Evolutionary conservation across 2,888 invertebrate species (phyloP), one percentile per base, ranked within the genome.

Genomic region (Sisyra terminalis): DNA sequence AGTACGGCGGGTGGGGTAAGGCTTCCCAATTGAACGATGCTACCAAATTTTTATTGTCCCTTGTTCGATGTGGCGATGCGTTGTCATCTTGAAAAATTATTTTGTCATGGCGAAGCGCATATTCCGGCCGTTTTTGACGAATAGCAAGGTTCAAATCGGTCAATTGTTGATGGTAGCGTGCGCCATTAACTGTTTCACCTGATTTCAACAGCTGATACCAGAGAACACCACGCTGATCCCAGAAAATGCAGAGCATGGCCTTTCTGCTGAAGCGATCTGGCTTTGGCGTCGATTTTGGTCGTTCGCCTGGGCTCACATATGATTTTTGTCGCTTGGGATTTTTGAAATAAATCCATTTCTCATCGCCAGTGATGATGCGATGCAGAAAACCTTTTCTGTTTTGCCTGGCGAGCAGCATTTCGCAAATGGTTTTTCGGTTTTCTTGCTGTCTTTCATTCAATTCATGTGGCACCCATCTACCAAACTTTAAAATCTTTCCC

Each of bases 131-230:
- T 39, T 39, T 39, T 39, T 39, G 13, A 16, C n/a, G 39, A 10
- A 39, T n/a, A n/a, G 18, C n/a, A 39, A 14, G 39, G 18, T 39
- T 39, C 39, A 16, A 39, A 39, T 39, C 17, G 39, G 39, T 16
- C 39, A 17, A 16, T 39, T 39, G 39, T 39, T 39, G 39, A 7
- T 39, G 39, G 39, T 39, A 17, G 17, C 39, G 39, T 17, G 13
- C 17, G 17, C 13, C 15, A 16, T 17, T 39, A 39, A 39, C 16
- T 9, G 18, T 39, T 29, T 29, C 10, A 9, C 30, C 8, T 10
- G 8, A 29, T 29, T 29, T 29, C 10, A 29, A 10, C 8, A 29
- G 30, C 8, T 29, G 8, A 29, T 29, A 29, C 30, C 30, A 29
- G 8, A 29, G 8, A 10, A 29, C 30, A 29, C 30, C 30, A 29